Evolutionary conservation across 92 coral and sea anemone genomes (phyloP).

Genomic region (Epizoanthus scotinus): DNA sequence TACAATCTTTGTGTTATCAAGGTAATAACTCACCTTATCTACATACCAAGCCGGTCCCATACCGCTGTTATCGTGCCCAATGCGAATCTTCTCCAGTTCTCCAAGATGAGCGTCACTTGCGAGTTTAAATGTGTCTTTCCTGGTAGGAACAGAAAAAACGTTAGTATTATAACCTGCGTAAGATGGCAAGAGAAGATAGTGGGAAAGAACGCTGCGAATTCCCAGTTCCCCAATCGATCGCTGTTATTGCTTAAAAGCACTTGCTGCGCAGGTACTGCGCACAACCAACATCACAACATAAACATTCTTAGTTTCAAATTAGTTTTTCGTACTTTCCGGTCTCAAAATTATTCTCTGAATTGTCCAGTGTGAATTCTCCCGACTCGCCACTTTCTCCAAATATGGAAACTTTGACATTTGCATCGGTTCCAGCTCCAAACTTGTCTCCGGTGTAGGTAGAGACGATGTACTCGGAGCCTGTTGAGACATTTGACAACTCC

Average conservation of each 20-base stretch:
- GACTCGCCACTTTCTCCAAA: slow-evolving; percentile 54
- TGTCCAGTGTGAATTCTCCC: slow-evolving; percentile 47
- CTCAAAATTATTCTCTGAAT: slow-evolving; percentile 51
- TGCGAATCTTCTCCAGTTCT: slow-evolving; percentile 54
- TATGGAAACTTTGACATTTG: slow-evolving; percentile 47
- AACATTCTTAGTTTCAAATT: too few species aligned
- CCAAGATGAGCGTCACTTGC: slow-evolving; percentile 48
- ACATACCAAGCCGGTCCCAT: slow-evolving; percentile 55
- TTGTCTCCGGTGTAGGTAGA: slow-evolving; percentile 59
- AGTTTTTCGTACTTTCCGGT: slow-evolving; percentile 16
- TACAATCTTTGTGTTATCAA: too few species aligned
- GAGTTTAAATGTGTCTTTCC: slow-evolving; percentile 49
- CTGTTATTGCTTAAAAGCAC: too few species aligned
- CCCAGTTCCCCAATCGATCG: too few species aligned
- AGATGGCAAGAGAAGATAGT: too few species aligned
- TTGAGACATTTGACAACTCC: too few species aligned
- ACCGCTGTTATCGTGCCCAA: slow-evolving; percentile 60
- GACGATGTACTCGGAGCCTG: slow-evolving; percentile 44
- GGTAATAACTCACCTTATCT: slow-evolving; percentile 12
- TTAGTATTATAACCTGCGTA: too few species aligned
- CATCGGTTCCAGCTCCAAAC: slow-evolving; percentile 56
- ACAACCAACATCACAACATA: too few species aligned
- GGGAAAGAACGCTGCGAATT: too few species aligned
- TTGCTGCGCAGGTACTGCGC: too few species aligned
- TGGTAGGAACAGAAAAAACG: background rate